phyloP scores from a whole-genome alignment of 2,113 vertebrate genomes.

The Pelmatolapia mariae region DNA sequence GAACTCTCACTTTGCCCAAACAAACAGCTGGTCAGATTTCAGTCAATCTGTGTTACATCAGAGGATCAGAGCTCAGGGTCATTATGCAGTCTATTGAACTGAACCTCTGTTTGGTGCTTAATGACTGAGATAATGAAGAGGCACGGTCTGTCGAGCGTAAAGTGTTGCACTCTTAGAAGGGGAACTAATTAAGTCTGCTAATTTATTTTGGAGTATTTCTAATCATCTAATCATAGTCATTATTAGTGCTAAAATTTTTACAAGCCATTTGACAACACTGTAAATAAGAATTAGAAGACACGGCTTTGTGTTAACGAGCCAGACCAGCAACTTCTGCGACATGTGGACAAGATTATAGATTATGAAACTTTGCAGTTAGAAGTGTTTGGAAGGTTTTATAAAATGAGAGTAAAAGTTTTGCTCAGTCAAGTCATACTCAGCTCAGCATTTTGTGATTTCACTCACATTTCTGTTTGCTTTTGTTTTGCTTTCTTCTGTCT shows the following conservation, averaged over 20 bases:
- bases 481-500: not conserved
- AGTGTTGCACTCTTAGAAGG: not conserved
- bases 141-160: not conserved
- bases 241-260: not conserved
- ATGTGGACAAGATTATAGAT: not conserved
- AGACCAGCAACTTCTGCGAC: not conserved
- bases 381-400: not conserved
- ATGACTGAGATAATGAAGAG: not conserved
- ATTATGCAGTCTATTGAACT: not conserved
- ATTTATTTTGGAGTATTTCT: not conserved
- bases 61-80: constrained; percentile 19
- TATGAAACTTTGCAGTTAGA: not conserved
- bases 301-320: not conserved
- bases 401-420: not conserved
- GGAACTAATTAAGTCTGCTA: not conserved
- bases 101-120: not conserved
- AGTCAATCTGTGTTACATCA: not conserved
- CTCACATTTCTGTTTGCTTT: not conserved
- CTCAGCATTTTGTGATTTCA: not conserved
- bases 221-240: not conserved
- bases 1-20: constrained; percentile 1
- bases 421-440: not conserved
- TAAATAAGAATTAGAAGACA: not conserved
- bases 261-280: not conserved
- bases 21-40: not conserved